Percentiles rank a stretch among this genome's conserved stretches.
phyloP scores from a whole-genome alignment of 1,140 invertebrate genomes.

The Apis mellifera region DNA sequence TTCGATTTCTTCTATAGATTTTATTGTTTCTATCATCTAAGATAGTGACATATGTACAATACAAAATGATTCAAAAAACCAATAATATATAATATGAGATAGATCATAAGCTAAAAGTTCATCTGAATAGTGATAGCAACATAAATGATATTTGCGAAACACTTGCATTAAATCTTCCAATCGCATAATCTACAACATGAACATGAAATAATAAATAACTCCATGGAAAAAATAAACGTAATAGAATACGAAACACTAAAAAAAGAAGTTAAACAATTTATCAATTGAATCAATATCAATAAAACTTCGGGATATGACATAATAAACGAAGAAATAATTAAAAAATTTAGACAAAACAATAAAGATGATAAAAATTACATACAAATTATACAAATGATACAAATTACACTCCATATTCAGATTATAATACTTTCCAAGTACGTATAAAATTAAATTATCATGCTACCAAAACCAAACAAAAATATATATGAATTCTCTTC shows the following conservation, averaged over 20 bases:
- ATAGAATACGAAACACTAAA: not conserved
- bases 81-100: slow-evolving; percentile 22
- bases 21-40: no score
- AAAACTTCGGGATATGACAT: slow-evolving; percentile 66
- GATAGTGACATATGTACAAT: no score
- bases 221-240: not conserved
- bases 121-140: slow-evolving; percentile 38
- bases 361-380: no score
- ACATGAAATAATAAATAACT: not conserved
- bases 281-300: slow-evolving; percentile 16
- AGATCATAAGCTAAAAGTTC: slow-evolving; percentile 52
- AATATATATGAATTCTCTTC: not conserved
- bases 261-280: not conserved
- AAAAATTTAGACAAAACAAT: slow-evolving; percentile 46
- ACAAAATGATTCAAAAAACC: slow-evolving; percentile 45
- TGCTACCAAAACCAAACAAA: slow-evolving; percentile 65
- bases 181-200: not conserved
- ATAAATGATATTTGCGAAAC: slow-evolving; percentile 24
- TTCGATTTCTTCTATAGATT: no score
- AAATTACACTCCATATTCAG: no score
- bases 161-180: slow-evolving; percentile 18
- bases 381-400: no score
- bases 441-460: slow-evolving; percentile 72
- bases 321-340: slow-evolving; percentile 60
- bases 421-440: not conserved